Evolutionary conservation across 2,888 invertebrate species (phyloP), one percentile per base, ranked within the genome.

Genomic region (Agrochola macilenta): DNA sequence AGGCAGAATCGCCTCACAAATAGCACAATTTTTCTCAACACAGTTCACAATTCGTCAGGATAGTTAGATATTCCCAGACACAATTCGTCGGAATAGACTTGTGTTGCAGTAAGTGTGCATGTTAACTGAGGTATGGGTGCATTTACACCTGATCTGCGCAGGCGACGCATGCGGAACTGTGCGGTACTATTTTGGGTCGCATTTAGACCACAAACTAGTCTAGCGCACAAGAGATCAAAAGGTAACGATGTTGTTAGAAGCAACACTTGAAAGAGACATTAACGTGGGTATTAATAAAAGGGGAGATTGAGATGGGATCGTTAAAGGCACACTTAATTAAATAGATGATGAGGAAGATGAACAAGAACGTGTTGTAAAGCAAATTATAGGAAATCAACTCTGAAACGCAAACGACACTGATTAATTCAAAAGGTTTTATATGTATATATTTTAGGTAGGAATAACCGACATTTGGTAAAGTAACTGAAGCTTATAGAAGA

Each of bases 151-250:
- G 96, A 95, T 88, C 89, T 91, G 91, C 89, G 91, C 90, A 88
- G 86, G 92, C 92, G 90, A 93, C 92, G 93, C 90, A 96, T 91
- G 94, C 96, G 96, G 96, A 96, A 96, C 95, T 94, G 92, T 88
- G 89, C 90, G 88, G 85, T 92, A 94, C 95, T 95, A 96, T 96
- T 96, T 95, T 92, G 89, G 93, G 93, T 91, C 92, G 92, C 92
- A 95, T 95, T 93, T 94, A 95, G 95, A 95, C 95, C 94, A 95
- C 94, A 94, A 90, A 93, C 91, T 91, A 92, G 93, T 92, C 94
- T 91, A 93, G 90, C 90, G 91, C 90, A 94, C 93, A 94, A 88
- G 94, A 95, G 95, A 96, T 95, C 94, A 95, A 95, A 95, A 94
- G 95, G 94, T 94, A 93, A 93, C 86, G 92, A 92, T 88, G 89